Conservation (phyloP, 2,113 vertebrate genomes). For the Serilophus lunatus region DNA sequence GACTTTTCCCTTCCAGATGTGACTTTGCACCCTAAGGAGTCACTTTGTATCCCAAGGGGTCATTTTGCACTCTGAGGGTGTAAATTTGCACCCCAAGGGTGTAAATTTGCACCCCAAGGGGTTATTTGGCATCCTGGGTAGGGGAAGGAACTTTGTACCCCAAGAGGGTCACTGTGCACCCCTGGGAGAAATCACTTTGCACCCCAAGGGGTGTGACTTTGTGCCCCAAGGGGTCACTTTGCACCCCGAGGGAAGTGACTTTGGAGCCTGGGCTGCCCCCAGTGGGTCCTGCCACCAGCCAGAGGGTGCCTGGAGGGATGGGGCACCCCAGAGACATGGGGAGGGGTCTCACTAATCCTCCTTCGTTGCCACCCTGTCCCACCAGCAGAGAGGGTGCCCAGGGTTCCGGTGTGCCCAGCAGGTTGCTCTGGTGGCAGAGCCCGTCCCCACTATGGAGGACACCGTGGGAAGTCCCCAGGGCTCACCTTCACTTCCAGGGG, state of each 20-base stretch:
- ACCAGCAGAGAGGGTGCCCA: fast-evolving
- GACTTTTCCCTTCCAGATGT: too few relatives aligned
- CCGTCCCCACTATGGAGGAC: fast-evolving
- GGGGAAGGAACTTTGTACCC: neutral
- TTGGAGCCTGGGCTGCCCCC: neutral
- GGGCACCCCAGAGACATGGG: neutral
- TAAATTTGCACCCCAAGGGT: too few relatives aligned
- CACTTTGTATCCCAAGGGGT: neutral
- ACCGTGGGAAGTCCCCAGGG: neutral
- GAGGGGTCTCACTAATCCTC: neutral
- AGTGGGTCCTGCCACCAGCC: fast-evolving
- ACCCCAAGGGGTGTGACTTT: neutral
- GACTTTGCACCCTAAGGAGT: neutral
- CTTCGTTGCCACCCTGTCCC: neutral
- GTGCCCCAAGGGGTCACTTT: neutral
- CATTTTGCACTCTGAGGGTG: neutral
- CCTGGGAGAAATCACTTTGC: neutral
- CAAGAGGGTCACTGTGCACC: neutral
- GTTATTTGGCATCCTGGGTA: neutral
- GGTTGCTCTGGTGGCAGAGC: neutral
- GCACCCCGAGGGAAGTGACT: neutral
- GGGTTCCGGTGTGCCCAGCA: fast-evolving
- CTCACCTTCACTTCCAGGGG: slow-evolving; percentile 80
- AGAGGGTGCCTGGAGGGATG: neutral
- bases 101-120: too few relatives aligned